phyloP scores from a whole-genome alignment of 37 sponge, comb jelly and placozoan species.

The Ianthella basta region DNA sequence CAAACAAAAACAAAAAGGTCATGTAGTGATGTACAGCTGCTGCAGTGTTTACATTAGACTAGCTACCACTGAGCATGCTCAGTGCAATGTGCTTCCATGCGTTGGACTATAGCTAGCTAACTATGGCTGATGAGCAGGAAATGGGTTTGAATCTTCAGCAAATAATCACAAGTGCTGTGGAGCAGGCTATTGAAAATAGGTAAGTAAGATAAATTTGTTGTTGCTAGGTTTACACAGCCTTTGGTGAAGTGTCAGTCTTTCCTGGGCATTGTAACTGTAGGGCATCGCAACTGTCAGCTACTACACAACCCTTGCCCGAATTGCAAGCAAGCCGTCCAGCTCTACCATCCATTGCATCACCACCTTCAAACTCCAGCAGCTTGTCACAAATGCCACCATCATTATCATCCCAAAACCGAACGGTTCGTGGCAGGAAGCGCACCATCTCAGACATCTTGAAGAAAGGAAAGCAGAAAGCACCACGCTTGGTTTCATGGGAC shows the following conservation, averaged over 20 bases:
- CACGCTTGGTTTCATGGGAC: slow-evolving; percentile 19
- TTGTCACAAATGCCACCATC: slow-evolving; percentile 27
- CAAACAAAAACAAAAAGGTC: too few species aligned
- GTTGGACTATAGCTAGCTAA: too few species aligned
- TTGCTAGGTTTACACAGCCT: too few species aligned
- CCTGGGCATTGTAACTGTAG: slow-evolving; percentile 16
- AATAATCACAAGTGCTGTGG: too few species aligned
- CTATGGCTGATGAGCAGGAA: too few species aligned
- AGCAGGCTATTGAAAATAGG: too few species aligned
- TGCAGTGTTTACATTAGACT: too few species aligned
- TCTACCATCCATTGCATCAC: slow-evolving; percentile 29
- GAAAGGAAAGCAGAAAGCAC: slow-evolving; percentile 30
- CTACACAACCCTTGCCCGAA: slow-evolving; percentile 31
- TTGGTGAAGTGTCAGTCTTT: slow-evolving; percentile 21
- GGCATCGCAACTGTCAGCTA: slow-evolving; percentile 4
- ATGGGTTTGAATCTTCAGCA: too few species aligned
- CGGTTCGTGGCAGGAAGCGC: slow-evolving; percentile 13
- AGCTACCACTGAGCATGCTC: too few species aligned
- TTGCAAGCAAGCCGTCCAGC: slow-evolving; percentile 16
- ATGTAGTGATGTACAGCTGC: too few species aligned
- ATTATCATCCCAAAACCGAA: slow-evolving; percentile 21
- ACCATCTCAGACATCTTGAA: slow-evolving; percentile 2
- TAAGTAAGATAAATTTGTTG: too few species aligned
- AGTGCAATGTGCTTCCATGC: too few species aligned
- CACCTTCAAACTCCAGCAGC: background rate